Conservation (phyloP, 1,140 invertebrate species). For the Nomia melanderi region DNA sequence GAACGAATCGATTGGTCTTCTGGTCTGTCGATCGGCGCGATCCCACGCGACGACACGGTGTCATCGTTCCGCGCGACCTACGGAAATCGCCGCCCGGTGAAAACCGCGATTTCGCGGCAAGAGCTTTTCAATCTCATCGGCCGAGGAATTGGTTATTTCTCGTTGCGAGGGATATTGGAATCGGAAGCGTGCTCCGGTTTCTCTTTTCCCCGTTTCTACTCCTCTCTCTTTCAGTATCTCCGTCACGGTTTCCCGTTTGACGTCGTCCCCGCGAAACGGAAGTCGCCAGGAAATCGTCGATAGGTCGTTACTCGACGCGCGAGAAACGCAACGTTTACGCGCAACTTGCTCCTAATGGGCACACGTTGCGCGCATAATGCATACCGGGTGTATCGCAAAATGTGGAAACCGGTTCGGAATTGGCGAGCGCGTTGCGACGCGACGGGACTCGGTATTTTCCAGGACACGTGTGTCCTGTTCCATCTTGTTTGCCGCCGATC, state of each 20-base stretch:
- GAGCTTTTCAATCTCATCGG: conserved; percentile 27
- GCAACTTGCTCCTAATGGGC: neutral
- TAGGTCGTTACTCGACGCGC: conserved; percentile 1
- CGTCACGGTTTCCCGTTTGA: neutral
- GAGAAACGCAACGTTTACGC: conserved; percentile 4
- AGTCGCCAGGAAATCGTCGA: conserved; percentile 37
- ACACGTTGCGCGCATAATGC: neutral
- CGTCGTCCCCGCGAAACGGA: conserved; percentile 19
- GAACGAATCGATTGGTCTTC: conserved; percentile 31
- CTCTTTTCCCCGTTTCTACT: neutral
- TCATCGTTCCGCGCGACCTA: conserved; percentile 30
- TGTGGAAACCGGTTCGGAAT: too few relatives aligned
- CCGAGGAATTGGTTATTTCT: conserved; percentile 8
- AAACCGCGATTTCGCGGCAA: too few relatives aligned
- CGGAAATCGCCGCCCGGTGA: conserved; percentile 35
- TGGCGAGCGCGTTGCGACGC: too few relatives aligned
- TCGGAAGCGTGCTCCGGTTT: neutral
- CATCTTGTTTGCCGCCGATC: neutral
- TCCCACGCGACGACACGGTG: conserved; percentile 30
- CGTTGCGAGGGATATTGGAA: conserved; percentile 34
- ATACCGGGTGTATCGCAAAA: neutral
- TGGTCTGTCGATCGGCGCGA: conserved; percentile 10
- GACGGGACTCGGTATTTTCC: neutral
- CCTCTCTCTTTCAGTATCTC: neutral
- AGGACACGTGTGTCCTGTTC: neutral